A percentile compares a stretch with the other conserved stretches of the same genome.
Evolutionary conservation across 2,113 vertebrate genomes (phyloP).

Genomic region (Puffinus mauretanicus): DNA sequence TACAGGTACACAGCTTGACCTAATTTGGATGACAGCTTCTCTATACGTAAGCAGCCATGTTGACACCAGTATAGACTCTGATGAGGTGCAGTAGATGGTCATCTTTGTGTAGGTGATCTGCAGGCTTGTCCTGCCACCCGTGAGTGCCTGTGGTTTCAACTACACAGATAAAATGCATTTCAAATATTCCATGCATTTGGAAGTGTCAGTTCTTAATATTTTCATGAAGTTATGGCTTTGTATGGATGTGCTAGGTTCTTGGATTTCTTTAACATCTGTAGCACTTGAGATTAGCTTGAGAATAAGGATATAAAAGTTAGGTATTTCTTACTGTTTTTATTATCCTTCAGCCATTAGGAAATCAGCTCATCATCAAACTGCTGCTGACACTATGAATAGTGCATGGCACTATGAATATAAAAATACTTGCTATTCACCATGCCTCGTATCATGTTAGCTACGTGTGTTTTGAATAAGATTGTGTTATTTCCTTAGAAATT

Average conservation of each 20-base stretch:
- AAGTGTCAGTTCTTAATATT: not conserved
- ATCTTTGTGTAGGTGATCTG: not conserved
- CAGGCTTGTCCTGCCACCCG: not conserved
- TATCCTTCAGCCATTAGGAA: not conserved
- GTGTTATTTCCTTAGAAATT: not conserved
- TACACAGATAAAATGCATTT: not conserved
- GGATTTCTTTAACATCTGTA: not conserved
- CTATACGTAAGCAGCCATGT: not conserved
- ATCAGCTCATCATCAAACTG: not conserved
- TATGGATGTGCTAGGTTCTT: not conserved
- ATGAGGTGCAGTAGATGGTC: not conserved
- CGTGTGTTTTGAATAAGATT: not conserved
- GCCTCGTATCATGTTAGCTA: rapidly evolving
- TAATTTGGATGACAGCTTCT: not conserved
- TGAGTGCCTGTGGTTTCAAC: not conserved
- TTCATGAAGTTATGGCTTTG: not conserved
- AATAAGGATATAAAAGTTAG: not conserved
- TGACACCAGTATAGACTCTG: not conserved
- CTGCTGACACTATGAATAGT: not conserved
- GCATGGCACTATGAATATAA: rapidly evolving
- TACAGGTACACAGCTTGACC: not conserved
- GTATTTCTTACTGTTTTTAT: not conserved
- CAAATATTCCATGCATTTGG: not conserved
- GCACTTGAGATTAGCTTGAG: not conserved
- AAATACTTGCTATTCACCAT: not conserved